Evolutionary conservation across 2,113 vertebrate genomes (phyloP), one percentile per base, ranked within the genome.

Genomic region (Esox niger): DNA sequence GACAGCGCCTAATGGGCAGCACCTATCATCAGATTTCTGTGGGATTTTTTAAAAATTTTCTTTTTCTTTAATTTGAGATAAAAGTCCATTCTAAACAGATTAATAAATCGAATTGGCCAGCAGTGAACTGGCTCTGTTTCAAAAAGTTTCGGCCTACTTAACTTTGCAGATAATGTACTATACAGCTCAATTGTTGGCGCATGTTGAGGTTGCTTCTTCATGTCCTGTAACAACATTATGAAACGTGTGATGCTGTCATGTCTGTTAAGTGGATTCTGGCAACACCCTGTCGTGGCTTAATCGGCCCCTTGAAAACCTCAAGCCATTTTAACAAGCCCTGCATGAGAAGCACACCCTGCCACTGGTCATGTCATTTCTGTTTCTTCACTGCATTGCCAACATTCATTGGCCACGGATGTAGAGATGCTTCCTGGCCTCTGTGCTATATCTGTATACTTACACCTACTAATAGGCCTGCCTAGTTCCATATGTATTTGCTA

Each of bases 351-450:
- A 63, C 73, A 29, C 57, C 73, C 64, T 56, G 63, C 49, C 70
- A 15, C 69, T 80, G 54, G 27, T 79, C 64, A 66, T 70, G 64
- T 70, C 62, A 72, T 64, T 60, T 64, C 32, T 70, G 54, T 25
- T 58, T 27, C 27, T 33, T 27, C 15, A 20, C 13, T 59, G 29
- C 29, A 29, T 15, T 52, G 17, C 20, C 47, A 52, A 52, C 47
- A 52, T 21, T 52, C 20, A 52, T 52, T 52, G 20, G 21, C 47
- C 2, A 52, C 21, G n/a, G 17, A n/a, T n/a, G 7, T 17, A 21
- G n/a, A 52, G n/a, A 52, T 52, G n/a, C 47, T 43, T 15, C 15
- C 38, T 43, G 15, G 15, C 47, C 47, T 0, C 3, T 46, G 20
- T 21, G 47, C n/a, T 8, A 23, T n/a, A 21, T 21, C 47, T 23